Percentiles rank a stretch among this genome's conserved stretches.
Conservation (phyloP, 2,797 vertebrate species). For the Chelmon rostratus region DNA sequence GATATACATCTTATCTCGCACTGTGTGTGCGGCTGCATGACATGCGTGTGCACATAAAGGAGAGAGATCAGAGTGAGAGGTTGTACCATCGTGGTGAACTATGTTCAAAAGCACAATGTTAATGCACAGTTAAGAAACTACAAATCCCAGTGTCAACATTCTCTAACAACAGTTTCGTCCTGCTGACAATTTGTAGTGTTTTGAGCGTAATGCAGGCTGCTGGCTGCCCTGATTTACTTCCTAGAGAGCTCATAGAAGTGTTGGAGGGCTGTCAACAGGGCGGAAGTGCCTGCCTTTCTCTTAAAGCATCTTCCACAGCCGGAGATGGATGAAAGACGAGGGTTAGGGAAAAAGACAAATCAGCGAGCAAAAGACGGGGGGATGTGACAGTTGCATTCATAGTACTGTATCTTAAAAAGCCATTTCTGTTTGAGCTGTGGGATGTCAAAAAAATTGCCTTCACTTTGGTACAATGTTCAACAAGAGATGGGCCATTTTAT, state of each 20-base stretch:
- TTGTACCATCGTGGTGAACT: neutral
- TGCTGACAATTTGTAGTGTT: conserved; percentile 28
- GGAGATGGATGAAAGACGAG: conserved; percentile 26
- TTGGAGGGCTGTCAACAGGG: conserved; percentile 47
- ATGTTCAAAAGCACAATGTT: conserved; percentile 5
- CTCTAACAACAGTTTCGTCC: conserved; percentile 13
- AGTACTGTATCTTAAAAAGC: conserved; percentile 2
- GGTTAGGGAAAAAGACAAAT: conserved; percentile 34
- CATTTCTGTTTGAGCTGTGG: neutral
- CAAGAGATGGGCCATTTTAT: neutral
- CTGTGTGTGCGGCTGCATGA: neutral
- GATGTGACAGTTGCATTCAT: conserved; percentile 5
- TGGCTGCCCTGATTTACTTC: conserved; percentile 46
- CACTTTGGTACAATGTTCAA: neutral
- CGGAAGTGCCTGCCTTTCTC: conserved; percentile 38
- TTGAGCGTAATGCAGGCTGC: conserved; percentile 25
- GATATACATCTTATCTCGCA: neutral
- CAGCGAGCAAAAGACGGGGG: conserved; percentile 11
- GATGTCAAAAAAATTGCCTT: conserved; percentile 12
- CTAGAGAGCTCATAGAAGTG: conserved; percentile 47
- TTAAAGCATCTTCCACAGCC: conserved; percentile 19
- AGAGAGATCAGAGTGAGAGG: neutral
- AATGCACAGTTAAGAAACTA: conserved; percentile 26
- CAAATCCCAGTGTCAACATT: conserved; percentile 28
- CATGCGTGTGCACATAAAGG: neutral